Base-by-base conservation (phyloP, 2,888 invertebrate species). In the Schizotus pectinicornis region DNA sequence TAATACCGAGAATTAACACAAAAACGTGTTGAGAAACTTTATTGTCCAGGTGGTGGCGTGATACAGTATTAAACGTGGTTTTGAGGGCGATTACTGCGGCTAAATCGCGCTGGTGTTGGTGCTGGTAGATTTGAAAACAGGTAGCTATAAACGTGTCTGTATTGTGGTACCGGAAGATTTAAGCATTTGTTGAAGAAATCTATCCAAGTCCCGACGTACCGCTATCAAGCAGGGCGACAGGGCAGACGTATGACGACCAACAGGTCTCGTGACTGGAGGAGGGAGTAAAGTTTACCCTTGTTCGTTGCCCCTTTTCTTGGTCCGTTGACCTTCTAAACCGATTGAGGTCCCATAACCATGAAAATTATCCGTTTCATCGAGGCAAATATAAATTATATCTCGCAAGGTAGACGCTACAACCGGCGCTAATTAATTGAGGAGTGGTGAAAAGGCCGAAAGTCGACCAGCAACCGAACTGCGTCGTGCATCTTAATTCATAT, bases 321-420 rank as follows among this genome's bases (percentile, higher is more conserved):
- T 69, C 67, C 69, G 64, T 69, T 71, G 70, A 71, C 70, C 70
- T 67, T 63, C 66, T 67, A 67, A 67, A 67, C 59, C 62, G 64
- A 68, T 67, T 67, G 63, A 67, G 64, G 65, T 59, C 64, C 68
- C 61, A 62, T 62, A 56, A 51, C 50, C 46, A 41, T 51, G 41
- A 51, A 56, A 56, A 55, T 51, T 41, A 46, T 56, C 49, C 47
- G 32, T 53, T 53, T 53, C 53, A 32, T 46, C 38, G 13, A 38
- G 36, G 13, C 12, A 14, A 31, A 41, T 41, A 53, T 53, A 53
- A 45, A 53, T 41, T 41, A 34, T 14, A n/a, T 33, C 38, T 37
- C 41, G 33, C 42, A 36, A 42, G 47, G 47, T 47, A 30, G 36
- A 38, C 32, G 31, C 37, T 22, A 38, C 22, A 35, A 32, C 38